Base-by-base conservation (phyloP, 2,888 invertebrate species). In the Tinea pellionella region DNA sequence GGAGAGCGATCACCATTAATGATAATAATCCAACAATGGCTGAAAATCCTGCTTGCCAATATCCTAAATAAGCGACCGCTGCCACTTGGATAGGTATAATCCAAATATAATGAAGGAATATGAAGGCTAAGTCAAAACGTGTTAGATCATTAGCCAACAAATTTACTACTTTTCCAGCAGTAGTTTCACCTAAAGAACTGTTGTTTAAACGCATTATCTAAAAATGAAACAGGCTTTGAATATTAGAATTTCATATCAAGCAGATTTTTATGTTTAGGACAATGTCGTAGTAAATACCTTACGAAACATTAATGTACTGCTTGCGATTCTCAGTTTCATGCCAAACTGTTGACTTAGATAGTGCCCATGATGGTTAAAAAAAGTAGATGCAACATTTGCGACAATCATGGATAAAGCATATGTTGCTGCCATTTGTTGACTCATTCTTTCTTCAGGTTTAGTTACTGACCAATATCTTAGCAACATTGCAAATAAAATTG, bases 81-180 rank as follows among this genome's bases (percentile, higher is more conserved):
- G 90, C 65, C 4, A 91, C 68, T 30, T 90, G 87, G 8, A 89
- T 63, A 0, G 96, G 96, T 18, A 94, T 93, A n/a, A 94, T 89
- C 94, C 95, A 95, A 64, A 94, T 77, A 71, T 91, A 95, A 75
- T 96, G 93, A 4, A 95, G 73, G 70, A 93, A 94, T 37, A 92
- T 78, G 41, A 93, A 89, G 1, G 93, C 90, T 74, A 92, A 69
- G 73, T 96, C 96, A 69, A 96, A 95, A 32, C 96, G 90, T 71
- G 92, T 93, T 57, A 96, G 92, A 71, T 97, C 97, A 71, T 96
- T 96, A 15, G 96, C 95, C 59, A 97, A 85, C 24, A 97, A 78
- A 78, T 97, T 97, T 12, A 96, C 93, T 30, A 97, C 92, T 78
- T 96, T 95, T 0, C 96, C 96, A 0, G 93, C 92, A 0, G 96